Evolutionary conservation across 1,140 invertebrate species (phyloP), one percentile per base, ranked within the genome.

Genomic region (Drosophila lini): DNA sequence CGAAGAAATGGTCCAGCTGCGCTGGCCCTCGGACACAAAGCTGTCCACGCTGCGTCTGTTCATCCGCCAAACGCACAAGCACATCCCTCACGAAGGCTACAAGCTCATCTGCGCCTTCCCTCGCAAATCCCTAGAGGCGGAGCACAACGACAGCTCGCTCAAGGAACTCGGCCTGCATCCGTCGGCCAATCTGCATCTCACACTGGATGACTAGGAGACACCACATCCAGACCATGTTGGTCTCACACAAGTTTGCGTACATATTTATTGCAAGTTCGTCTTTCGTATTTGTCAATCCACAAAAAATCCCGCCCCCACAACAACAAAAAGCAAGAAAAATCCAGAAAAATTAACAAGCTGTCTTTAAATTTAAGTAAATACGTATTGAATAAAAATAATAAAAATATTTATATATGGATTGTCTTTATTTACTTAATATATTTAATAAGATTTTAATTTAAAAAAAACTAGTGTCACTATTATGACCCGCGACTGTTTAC

Each of bases 21-120:
- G 91, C 48, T 92, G 91, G 91, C 91, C 91, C 0, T 91, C 90
- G 16, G 80, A 92, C 59, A 92, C 90, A 5, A 83, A 85, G 55
- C 42, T 92, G 36, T 60, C 81, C 31, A 89, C 78, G 3, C 48
- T 92, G n/a, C 71, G 84, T 31, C 62, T 85, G 0, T 92, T 92
- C 59, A 91, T 92, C 22, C 50, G 36, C 1, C 80, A 90, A 83
- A 85, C 88, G 71, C 91, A 91, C 84, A 81, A 91, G 42, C 88
- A 92, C 65, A 91, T 92, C 84, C 74, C 80, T 16, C 61, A 73
- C 31, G 74, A 79, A 15, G 90, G 85, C 22, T 92, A 91, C 53
- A 92, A 92, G 58, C 68, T 92, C 25, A 92, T 92, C 31, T 91
- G 88, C 60, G 84, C 91, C 41, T 92, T 91, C 70, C 91, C 91